Conservation (phyloP, 2,888 invertebrate genomes). For the Macrophya alboannulata region DNA sequence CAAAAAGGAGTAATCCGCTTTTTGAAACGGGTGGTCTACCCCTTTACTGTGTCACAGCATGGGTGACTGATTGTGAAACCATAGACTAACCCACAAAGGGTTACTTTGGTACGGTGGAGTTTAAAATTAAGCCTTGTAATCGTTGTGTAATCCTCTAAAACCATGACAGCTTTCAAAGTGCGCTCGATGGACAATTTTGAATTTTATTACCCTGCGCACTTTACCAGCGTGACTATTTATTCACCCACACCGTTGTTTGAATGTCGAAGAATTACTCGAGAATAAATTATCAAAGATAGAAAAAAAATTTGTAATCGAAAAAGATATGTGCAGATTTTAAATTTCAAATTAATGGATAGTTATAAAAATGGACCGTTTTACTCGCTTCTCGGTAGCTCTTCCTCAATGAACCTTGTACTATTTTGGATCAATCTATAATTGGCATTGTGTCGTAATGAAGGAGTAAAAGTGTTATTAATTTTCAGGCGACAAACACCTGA, state of each 20-base stretch:
- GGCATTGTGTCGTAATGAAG: conserved; percentile 47
- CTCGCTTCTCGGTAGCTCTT: background rate
- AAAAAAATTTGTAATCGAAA: background rate
- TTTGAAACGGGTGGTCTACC: conserved; percentile 74
- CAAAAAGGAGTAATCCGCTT: conserved; percentile 75
- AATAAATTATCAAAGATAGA: background rate
- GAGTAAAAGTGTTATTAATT: conserved; percentile 45
- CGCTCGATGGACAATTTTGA: conserved; percentile 60
- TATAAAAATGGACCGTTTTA: background rate
- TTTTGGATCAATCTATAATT: conserved; percentile 50
- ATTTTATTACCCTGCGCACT: conserved; percentile 45
- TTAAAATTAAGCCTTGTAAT: conserved; percentile 79
- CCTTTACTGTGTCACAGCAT: conserved; percentile 78
- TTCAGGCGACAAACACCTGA: conserved; percentile 66
- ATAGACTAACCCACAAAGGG: conserved; percentile 78
- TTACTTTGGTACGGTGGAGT: conserved; percentile 68
- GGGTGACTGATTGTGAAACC: conserved; percentile 80
- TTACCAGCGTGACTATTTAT: conserved; percentile 33
- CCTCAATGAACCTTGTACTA: conserved; percentile 33
- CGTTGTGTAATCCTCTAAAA: conserved; percentile 79
- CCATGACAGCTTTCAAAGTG: conserved; percentile 72
- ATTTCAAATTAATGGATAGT: background rate
- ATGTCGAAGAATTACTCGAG: background rate
- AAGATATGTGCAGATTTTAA: background rate
- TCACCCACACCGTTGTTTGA: conserved; percentile 8